A percentile compares a stretch with the other conserved stretches of the same genome.
phyloP scores from a whole-genome alignment of 2,888 invertebrate species.

The Hydraecia micacea region DNA sequence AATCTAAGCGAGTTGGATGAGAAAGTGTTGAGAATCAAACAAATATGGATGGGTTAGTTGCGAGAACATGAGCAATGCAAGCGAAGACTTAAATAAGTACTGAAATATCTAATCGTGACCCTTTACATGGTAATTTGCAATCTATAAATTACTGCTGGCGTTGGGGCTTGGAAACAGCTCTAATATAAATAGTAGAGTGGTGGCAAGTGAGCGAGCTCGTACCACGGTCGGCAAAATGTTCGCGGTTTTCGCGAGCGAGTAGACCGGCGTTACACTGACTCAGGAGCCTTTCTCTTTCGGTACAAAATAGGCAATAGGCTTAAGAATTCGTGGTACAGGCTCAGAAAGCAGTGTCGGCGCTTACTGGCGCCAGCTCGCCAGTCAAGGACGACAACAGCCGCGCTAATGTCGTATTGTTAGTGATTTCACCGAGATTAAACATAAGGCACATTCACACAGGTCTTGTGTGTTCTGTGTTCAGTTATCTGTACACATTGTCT shows the following conservation, averaged over 20 bases:
- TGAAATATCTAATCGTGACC: conserved; percentile 69
- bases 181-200: conserved; percentile 70
- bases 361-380: conserved; percentile 80
- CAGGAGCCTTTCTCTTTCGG: conserved; percentile 69
- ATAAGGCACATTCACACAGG: conserved; percentile 44
- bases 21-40: conserved; percentile 32
- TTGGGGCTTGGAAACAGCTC: conserved; percentile 67
- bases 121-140: conserved; percentile 75
- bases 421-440: conserved; percentile 65
- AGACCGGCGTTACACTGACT: conserved; percentile 63
- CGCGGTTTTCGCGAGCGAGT: conserved; percentile 67
- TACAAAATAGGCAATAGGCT: conserved; percentile 74
- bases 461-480: conserved; percentile 14
- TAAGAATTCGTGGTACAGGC: conserved; percentile 66
- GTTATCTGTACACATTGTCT: conserved; percentile 36
- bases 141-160: conserved; percentile 75
- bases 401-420: conserved; percentile 70
- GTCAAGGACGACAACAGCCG: conserved; percentile 80
- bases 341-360: conserved; percentile 60
- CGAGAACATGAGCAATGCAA: conserved; percentile 10
- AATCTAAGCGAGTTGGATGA: neutral
- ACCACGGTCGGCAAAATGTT: conserved; percentile 62
- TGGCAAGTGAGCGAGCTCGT: conserved; percentile 50
- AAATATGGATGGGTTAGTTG: conserved; percentile 10
- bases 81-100: conserved; percentile 57